Evolutionary conservation across 2,888 invertebrate species (phyloP).

Genomic region (Onchidella celtica): DNA sequence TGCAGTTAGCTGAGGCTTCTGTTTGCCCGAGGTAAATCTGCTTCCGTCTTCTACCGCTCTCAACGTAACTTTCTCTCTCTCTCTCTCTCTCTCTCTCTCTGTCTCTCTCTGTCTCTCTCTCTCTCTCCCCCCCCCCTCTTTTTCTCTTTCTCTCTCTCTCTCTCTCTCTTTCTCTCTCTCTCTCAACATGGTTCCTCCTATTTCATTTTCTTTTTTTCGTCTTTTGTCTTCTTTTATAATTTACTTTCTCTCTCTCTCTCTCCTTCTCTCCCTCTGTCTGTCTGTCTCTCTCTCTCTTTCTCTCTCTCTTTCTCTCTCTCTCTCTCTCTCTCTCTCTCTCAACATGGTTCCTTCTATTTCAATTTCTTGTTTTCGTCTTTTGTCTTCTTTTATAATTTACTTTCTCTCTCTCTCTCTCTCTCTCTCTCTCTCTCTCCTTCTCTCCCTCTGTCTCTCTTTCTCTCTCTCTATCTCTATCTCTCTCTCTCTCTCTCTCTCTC

Average conservation of each 20-base stretch:
- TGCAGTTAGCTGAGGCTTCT: too few relatives aligned
- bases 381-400: background rate
- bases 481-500: background rate
- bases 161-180: constrained; percentile 27
- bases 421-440: constrained; percentile 10
- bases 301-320: constrained; percentile 22
- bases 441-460: background rate
- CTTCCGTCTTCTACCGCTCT: too few relatives aligned
- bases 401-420: too few relatives aligned
- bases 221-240: background rate
- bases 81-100: constrained; percentile 40
- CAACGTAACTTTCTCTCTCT: too few relatives aligned
- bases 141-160: constrained; percentile 23
- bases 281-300: constrained; percentile 19
- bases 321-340: constrained; percentile 25
- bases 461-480: background rate
- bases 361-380: background rate
- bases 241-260: constrained; percentile 32
- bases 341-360: background rate
- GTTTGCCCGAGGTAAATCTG: too few relatives aligned
- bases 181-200: background rate
- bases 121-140: background rate
- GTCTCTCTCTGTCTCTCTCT: constrained; percentile 15
- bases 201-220: constrained; percentile 12
- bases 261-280: constrained; percentile 14